phyloP scores from a whole-genome alignment of 2,113 vertebrate species.

The Psittacula cyanocephala region DNA sequence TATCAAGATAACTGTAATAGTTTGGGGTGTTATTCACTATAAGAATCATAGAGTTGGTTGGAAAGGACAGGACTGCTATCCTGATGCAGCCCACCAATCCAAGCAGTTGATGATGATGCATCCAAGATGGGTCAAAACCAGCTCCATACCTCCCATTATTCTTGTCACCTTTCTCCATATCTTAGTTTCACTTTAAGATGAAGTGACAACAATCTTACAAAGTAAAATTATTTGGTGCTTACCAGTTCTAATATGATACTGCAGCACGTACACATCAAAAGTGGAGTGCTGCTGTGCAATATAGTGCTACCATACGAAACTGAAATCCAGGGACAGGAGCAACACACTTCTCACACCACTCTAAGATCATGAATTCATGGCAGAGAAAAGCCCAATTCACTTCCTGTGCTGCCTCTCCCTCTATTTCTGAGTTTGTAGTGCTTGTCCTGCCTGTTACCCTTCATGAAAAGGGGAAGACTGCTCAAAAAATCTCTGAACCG shows the following conservation, averaged over 20 bases:
- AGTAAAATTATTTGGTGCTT: not conserved
- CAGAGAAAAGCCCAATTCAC: not conserved
- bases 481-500: not conserved
- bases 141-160: not conserved
- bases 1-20: not conserved
- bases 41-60: not conserved
- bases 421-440: not conserved
- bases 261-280: rapidly evolving
- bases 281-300: not conserved
- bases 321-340: not conserved
- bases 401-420: not conserved
- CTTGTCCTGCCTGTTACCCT: not conserved
- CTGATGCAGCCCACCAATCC: not conserved
- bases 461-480: not conserved
- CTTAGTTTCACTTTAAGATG: not conserved
- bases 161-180: not conserved
- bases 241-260: not conserved
- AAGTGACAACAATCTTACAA: not conserved
- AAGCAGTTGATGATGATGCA: rapidly evolving
- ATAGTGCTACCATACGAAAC: not conserved
- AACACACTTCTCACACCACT: not conserved
- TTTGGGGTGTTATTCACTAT: not conserved
- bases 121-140: not conserved
- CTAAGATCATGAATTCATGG: not conserved
- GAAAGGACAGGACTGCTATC: not conserved